Evolutionary conservation across 2,113 vertebrate species (phyloP), one percentile per base, ranked within the genome.

Genomic region (Gopherus flavomarginatus): DNA sequence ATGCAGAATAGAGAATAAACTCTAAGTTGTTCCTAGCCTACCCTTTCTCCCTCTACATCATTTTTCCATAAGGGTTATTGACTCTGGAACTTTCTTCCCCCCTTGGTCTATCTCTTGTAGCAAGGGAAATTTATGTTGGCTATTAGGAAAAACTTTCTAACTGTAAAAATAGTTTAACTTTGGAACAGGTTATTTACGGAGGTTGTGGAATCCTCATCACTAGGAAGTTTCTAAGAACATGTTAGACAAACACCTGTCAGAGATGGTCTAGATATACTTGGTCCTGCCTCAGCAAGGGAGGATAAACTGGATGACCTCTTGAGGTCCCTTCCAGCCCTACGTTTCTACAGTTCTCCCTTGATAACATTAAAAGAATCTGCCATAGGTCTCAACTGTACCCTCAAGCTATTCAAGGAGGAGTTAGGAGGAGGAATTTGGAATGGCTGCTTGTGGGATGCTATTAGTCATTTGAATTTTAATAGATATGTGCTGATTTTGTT

Each of bases 361-460:
- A 53, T 26, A 85, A 2, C 3, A 72, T 91, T 83, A 35, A 6
- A 52, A 87, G 38, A 89, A 81, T 1, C 9, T 42, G 12, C 44
- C 1, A 35, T 35, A 72, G 82, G 4, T n/a, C 65, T 47, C 84
- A 86, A 17, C 86, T 1, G 16, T 47, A 54, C 44, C 87, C 52
- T 5, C 3, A 65, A 88, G 1, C 2, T 86, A 90, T 93, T 86
- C 83, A 91, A 35, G 35, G 2, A 83, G 0, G 84, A 86, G 57
- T n/a, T 0, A 88, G 29, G 72, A 57, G n/a, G 21, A 62, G 27
- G 10, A 69, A n/a, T 69, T 77, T 77, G 1, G 1, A 1, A 0
- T 69, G 80, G 81, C 82, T 81, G 4, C 11, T 2, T n/a, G 9
- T 54, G 3, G 5, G 3, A 4, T 72, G 26, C 10, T 54, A 62